phyloP scores from a whole-genome alignment of 1,140 invertebrate genomes.

The Drosophila insularis region DNA sequence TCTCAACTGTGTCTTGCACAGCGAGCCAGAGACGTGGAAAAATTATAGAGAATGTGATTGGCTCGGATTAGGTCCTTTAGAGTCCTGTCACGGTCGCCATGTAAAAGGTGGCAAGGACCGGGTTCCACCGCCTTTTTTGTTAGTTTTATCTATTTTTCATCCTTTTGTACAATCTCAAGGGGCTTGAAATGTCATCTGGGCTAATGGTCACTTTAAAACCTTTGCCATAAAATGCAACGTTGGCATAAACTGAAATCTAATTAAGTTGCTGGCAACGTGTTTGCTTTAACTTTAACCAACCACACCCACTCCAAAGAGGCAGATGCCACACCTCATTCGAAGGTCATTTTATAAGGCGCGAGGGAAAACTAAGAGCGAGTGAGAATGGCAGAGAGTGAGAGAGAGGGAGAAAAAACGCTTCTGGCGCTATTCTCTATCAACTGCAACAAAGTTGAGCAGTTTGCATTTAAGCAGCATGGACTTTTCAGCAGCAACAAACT shows the following conservation, averaged over 20 bases:
- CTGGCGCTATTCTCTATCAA: constrained; percentile 28
- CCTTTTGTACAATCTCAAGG: constrained; percentile 31
- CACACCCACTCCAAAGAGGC: constrained; percentile 18
- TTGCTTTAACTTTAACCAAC: constrained; percentile 20
- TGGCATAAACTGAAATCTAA: constrained; percentile 62
- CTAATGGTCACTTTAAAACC: constrained; percentile 49
- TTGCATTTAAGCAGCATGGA: constrained; percentile 71
- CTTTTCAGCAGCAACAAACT: constrained; percentile 76
- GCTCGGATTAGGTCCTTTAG: too few species aligned
- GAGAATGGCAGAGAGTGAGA: neutral
- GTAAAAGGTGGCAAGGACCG: too few species aligned
- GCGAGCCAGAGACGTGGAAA: too few species aligned
- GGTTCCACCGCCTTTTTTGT: too few species aligned
- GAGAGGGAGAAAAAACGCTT: neutral
- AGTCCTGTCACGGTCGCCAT: too few species aligned
- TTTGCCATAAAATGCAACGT: constrained; percentile 43
- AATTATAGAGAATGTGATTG: too few species aligned
- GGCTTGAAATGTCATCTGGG: constrained; percentile 31
- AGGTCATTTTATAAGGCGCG: constrained; percentile 54
- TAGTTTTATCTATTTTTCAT: too few species aligned
- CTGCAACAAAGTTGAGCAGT: constrained; percentile 67
- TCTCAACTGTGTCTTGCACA: too few species aligned
- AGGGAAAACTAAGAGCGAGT: too few species aligned
- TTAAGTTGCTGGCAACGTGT: constrained; percentile 51
- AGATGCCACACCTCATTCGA: constrained; percentile 44